Conservation (phyloP, 2,113 vertebrate genomes). For the Ifrita kowaldi region DNA sequence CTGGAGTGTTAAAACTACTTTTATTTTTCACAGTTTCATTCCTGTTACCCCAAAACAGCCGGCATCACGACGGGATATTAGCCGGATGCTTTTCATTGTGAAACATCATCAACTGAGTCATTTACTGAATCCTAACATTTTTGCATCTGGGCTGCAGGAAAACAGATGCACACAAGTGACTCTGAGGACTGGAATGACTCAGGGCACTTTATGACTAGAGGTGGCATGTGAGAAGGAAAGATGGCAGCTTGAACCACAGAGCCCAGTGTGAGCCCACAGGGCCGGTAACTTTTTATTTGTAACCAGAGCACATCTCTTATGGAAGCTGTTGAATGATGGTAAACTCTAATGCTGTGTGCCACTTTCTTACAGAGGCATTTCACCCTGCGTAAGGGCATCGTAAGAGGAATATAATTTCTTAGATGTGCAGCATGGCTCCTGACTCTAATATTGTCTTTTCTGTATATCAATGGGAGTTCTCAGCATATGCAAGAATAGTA, state of each 20-base stretch:
- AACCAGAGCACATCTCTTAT: neutral
- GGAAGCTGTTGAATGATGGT: neutral
- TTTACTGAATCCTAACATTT: neutral
- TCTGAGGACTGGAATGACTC: neutral
- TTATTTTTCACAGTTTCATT: neutral
- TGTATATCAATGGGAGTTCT: neutral
- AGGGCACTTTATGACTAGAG: neutral
- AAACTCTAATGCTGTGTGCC: neutral
- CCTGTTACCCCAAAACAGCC: neutral
- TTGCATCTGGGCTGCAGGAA: neutral
- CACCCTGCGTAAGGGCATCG: neutral
- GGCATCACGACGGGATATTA: neutral
- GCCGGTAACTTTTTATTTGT: neutral
- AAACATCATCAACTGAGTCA: neutral
- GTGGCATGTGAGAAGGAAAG: neutral
- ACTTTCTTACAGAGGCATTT: neutral
- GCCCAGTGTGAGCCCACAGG: neutral
- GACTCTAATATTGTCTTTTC: neutral
- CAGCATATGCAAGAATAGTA: neutral
- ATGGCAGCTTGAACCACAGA: neutral
- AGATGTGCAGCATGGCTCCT: neutral
- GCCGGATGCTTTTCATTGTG: neutral
- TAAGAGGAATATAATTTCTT: neutral
- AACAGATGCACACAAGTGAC: neutral
- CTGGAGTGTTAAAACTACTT: neutral